These are phyloP conservation scores for Odocoileus hemionus DNA, from an alignment of 2,113 vertebrate genomes.

Conservation along the genomic window DNA sequence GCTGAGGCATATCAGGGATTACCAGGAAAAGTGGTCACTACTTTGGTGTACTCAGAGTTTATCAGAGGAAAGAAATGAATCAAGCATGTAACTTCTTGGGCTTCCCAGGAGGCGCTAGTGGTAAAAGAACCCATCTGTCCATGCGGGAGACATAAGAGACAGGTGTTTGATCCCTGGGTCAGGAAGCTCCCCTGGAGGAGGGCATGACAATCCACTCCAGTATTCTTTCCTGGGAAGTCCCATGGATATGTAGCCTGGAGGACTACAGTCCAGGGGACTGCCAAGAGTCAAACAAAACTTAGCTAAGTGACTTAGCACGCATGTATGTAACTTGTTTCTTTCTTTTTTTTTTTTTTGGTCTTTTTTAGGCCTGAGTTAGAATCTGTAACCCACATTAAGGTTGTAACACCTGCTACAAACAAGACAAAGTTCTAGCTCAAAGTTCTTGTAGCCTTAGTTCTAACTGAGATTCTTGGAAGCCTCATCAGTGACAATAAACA, in stretches of 20 bases:
- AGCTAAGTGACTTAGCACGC: not conserved
- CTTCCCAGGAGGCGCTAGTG: not conserved
- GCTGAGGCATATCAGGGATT: not conserved
- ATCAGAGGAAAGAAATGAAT: not conserved
- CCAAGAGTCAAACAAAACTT: not conserved
- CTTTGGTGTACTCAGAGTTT: not conserved
- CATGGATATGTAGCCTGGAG: not conserved
- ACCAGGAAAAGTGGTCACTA: slow-evolving; percentile 30
- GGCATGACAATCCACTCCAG: not conserved
- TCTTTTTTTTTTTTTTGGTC: not conserved
- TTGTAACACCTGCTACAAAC: not conserved
- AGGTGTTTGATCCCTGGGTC: not conserved
- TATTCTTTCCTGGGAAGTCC: not conserved
- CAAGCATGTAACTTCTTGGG: not conserved
- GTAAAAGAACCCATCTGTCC: not conserved
- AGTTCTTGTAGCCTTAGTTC: not conserved
- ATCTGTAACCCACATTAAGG: not conserved
- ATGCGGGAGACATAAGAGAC: not conserved
- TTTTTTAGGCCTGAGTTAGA: not conserved
- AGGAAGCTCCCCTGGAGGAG: not conserved
- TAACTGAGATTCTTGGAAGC: not conserved
- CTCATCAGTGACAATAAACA: not conserved
- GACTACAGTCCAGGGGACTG: not conserved
- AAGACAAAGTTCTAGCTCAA: not conserved
- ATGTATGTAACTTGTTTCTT: not conserved